Evolutionary conservation across 2,888 invertebrate genomes (phyloP), one percentile per base, ranked within the genome.

Genomic region (Drosophila aldrichi): DNA sequence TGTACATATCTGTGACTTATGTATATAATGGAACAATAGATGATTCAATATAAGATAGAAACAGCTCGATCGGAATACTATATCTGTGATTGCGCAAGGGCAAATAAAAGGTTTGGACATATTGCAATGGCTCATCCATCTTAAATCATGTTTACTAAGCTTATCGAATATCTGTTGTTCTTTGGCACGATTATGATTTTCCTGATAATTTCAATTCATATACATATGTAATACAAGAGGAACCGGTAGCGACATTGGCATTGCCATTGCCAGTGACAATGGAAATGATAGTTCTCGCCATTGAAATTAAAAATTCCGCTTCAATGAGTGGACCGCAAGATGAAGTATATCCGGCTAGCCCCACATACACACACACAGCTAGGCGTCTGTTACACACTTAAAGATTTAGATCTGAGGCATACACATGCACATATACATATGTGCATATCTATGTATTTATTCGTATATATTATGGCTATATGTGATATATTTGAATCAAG

Each of bases 271-370:
- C 29, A 61, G n/a, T 68, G 48, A 32, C 16, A 56, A 63, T 64
- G 52, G 57, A 57, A 54, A 52, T 52, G 77, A 52, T 70, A 62
- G 16, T 58, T 61, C 66, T 64, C 74, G 78, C 60, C 57, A 67
- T 76, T 70, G 76, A 86, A 86, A 86, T 86, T 88, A 86, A 86
- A 84, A 86, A 82, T 82, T 76, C 68, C 80, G 77, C 78, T 79
- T 77, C 77, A 83, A 84, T 82, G 74, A 74, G 80, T 67, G 59
- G 74, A 70, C 60, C 70, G 73, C 77, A 77, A 86, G 87, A 86
- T 88, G 86, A 88, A 88, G 82, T 77, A 74, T 80, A 86, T 86
- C 86, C 86, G 86, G 88, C 84, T 77, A 60, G 67, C 60, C 49
- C 62, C 49, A 3, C 40, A 29, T 54, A 25, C 25, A 43, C 43